These are phyloP conservation scores for Pseudochaenichthys georgianus DNA, from an alignment of 2,797 vertebrate genomes.

Conservation along the genomic window DNA sequence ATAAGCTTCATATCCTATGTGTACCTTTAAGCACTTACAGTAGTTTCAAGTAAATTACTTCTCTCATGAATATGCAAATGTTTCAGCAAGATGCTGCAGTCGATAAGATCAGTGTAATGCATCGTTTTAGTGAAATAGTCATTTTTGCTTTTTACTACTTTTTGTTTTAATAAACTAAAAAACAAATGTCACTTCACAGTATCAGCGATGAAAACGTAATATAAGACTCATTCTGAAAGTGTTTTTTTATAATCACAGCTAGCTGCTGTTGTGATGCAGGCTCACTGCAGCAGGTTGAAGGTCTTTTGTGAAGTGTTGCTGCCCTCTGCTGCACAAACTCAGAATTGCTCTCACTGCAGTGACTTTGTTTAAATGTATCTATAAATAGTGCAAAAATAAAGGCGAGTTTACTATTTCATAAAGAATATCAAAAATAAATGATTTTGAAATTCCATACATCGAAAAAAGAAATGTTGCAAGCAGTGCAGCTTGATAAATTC, in stretches of 20 bases:
- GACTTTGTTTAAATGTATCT: neutral
- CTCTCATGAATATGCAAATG: slow-evolving; percentile 43
- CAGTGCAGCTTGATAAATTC: no score
- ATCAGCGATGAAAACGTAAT: neutral
- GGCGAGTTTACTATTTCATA: no score
- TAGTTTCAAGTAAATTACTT: neutral
- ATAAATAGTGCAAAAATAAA: no score
- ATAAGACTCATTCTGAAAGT: neutral
- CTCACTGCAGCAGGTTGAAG: slow-evolving; percentile 22
- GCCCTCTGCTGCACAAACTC: slow-evolving; percentile 66
- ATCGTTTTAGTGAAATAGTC: neutral
- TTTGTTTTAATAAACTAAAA: neutral
- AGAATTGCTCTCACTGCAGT: neutral
- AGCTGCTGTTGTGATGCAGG: slow-evolving; percentile 13
- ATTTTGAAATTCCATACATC: no score
- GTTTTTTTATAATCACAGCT: neutral
- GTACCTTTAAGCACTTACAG: neutral
- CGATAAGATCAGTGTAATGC: slow-evolving; percentile 9
- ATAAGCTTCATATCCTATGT: neutral
- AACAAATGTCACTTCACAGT: neutral
- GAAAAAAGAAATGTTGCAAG: no score
- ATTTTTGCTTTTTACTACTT: neutral
- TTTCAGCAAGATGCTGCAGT: slow-evolving; percentile 20
- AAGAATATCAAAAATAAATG: no score
- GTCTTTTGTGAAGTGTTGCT: slow-evolving; percentile 25